A percentile compares a stretch with the other conserved stretches of the same genome.
phyloP scores from a whole-genome alignment of 2,888 invertebrate genomes.

The Cantharis rustica region DNA sequence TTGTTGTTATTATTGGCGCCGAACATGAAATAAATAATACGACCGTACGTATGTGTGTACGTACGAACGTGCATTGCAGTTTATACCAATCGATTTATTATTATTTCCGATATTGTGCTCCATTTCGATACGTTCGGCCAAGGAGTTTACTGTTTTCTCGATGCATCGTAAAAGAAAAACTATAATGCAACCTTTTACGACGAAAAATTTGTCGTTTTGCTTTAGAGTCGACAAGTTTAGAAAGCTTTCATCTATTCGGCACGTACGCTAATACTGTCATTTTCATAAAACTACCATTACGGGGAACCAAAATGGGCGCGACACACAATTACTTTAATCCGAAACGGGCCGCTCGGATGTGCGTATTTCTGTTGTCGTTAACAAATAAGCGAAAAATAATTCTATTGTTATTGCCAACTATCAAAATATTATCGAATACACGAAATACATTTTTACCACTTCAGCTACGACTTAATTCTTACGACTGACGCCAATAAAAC shows the following conservation, averaged over 20 bases:
- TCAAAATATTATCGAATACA: too few species aligned
- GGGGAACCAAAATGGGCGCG: not conserved
- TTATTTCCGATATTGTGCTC: not conserved
- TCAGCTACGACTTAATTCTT: too few species aligned
- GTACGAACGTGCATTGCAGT: not conserved
- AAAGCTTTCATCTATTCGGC: not conserved
- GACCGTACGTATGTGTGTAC: not conserved
- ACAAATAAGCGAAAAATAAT: not conserved
- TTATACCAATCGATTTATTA: not conserved
- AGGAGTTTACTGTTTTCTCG: not conserved
- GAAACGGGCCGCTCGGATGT: not conserved
- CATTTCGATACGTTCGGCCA: not conserved
- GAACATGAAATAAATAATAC: not conserved
- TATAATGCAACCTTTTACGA: not conserved
- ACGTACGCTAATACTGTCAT: not conserved
- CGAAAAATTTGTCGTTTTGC: not conserved
- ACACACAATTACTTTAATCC: not conserved
- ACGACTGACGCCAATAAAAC: too few species aligned
- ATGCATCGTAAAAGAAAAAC: not conserved
- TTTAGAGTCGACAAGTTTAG: not conserved
- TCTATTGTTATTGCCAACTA: too few species aligned
- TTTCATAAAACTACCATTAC: not conserved
- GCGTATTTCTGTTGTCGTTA: not conserved
- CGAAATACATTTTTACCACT: too few species aligned
- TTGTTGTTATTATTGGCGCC: conserved; percentile 12